Evolutionary conservation across 2,113 vertebrate genomes (phyloP).

Genomic region (Promerops cafer): DNA sequence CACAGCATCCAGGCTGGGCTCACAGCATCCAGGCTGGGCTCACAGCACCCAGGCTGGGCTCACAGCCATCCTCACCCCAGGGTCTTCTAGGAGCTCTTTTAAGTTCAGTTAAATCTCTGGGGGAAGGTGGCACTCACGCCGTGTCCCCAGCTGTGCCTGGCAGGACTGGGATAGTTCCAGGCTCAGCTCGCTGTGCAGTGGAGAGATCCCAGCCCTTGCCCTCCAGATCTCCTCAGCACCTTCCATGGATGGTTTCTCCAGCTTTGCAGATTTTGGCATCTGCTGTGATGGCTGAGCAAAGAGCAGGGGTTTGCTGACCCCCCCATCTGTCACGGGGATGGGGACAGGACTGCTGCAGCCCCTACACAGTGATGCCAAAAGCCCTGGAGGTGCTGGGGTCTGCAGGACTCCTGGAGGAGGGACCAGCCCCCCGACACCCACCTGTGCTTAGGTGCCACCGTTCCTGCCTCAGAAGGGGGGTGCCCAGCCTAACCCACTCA

Average conservation of each 20-base stretch:
- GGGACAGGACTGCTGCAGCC: not conserved
- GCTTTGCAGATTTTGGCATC: not conserved
- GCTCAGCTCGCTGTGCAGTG: fast-evolving
- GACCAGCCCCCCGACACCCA: not conserved
- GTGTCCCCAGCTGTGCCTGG: not conserved
- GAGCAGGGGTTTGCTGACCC: not conserved
- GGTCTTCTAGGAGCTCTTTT: not conserved
- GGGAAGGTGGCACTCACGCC: fast-evolving
- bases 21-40: not conserved
- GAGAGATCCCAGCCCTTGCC: not conserved
- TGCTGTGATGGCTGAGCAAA: fast-evolving
- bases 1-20: fast-evolving
- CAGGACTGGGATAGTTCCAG: not conserved
- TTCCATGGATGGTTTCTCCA: fast-evolving
- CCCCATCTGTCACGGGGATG: not conserved
- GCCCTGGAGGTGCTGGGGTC: not conserved
- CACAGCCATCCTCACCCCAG: not conserved
- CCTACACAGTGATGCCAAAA: not conserved
- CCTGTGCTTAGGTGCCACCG: not conserved
- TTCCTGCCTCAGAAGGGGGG: not conserved
- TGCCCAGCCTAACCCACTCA: not conserved
- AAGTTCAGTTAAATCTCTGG: not conserved
- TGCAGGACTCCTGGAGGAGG: not conserved
- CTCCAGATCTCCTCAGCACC: not conserved
- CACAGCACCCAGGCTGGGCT: not conserved